Evolutionary conservation across 2,113 vertebrate genomes (phyloP).

Genomic region (Megaptera novaeangliae): DNA sequence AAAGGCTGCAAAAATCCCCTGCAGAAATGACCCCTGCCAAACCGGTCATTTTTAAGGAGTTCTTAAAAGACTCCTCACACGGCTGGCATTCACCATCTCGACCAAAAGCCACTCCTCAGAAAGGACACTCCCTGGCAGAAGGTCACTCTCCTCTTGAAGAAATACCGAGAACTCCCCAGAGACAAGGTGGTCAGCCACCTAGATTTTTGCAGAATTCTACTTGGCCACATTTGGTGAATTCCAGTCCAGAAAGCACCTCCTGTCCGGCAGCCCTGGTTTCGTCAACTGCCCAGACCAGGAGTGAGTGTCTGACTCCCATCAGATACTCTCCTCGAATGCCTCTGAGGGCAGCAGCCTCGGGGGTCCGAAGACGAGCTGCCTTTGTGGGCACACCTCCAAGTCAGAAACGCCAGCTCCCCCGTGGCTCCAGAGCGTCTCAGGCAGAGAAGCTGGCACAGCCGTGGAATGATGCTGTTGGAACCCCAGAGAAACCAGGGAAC

Average conservation of each 20-base stretch:
- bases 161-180: slow-evolving; percentile 50
- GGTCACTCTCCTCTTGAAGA: slow-evolving; percentile 74
- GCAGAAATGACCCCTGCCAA: slow-evolving; percentile 61
- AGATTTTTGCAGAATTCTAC: slow-evolving; percentile 4
- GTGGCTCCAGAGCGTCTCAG: fast-evolving
- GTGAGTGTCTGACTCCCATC: not conserved
- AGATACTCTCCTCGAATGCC: slow-evolving; percentile 28
- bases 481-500: not conserved
- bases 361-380: not conserved
- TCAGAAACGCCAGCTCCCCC: not conserved
- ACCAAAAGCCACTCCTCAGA: slow-evolving; percentile 57
- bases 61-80: slow-evolving; percentile 44
- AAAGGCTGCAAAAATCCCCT: slow-evolving; percentile 8
- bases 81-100: slow-evolving; percentile 72
- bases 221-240: slow-evolving; percentile 66
- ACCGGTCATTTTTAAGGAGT: slow-evolving; percentile 44
- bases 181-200: not conserved
- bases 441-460: not conserved
- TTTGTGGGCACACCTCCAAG: not conserved
- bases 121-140: slow-evolving; percentile 72
- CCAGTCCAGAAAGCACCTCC: not conserved
- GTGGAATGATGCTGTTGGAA: not conserved
- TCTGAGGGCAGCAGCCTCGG: slow-evolving; percentile 1
- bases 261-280: not conserved
- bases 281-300: not conserved